These are phyloP conservation scores for Egretta garzetta DNA, from an alignment of 2,113 vertebrate species.

Conservation along the genomic window DNA sequence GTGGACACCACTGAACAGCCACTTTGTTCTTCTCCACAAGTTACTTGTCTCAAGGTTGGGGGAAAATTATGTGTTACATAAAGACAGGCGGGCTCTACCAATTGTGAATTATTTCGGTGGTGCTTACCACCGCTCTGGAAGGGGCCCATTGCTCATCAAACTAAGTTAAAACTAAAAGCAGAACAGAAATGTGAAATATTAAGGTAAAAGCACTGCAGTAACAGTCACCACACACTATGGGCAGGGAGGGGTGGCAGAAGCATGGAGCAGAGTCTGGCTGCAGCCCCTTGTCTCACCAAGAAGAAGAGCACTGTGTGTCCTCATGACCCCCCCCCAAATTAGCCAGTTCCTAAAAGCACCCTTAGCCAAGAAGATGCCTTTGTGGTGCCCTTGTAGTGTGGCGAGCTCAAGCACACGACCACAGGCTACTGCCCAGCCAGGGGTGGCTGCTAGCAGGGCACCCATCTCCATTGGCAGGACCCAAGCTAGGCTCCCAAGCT, in stretches of 20 bases:
- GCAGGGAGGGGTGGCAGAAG: neutral
- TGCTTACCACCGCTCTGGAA: neutral
- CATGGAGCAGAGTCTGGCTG: neutral
- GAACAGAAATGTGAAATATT: neutral
- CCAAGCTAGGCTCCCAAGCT: neutral
- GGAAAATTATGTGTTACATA: neutral
- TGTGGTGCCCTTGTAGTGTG: fast-evolving
- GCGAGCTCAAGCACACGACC: neutral
- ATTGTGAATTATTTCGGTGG: neutral
- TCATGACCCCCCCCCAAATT: neutral
- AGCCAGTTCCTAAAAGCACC: neutral
- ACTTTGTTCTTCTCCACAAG: neutral
- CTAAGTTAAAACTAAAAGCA: neutral
- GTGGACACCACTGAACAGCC: neutral
- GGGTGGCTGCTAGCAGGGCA: too few species aligned
- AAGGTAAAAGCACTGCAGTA: neutral
- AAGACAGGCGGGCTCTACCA: neutral
- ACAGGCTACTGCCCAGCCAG: neutral
- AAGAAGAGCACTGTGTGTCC: neutral
- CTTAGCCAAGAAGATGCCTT: neutral
- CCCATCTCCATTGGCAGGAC: neutral
- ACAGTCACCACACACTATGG: neutral
- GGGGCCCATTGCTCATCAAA: neutral
- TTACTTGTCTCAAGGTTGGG: neutral
- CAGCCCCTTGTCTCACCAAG: neutral